These are phyloP conservation scores for Myioborus melanocephalus DNA, from an alignment of 2,797 vertebrate species.

Conservation along the genomic window DNA sequence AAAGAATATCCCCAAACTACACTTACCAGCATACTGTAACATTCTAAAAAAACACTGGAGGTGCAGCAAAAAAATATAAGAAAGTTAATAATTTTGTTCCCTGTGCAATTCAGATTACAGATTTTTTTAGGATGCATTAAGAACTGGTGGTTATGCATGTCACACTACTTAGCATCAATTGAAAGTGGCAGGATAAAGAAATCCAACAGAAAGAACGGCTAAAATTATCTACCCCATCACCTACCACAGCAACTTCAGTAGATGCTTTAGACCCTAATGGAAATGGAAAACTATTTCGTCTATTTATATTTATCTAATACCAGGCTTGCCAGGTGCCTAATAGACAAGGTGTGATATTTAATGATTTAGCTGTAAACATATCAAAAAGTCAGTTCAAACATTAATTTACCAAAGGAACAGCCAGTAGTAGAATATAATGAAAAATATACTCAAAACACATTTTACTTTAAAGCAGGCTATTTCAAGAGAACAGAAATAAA, in stretches of 20 bases:
- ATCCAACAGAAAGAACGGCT: background rate
- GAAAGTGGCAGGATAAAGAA: background rate
- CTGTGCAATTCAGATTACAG: background rate
- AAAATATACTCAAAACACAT: background rate
- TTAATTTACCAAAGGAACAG: background rate
- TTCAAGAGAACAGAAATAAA: background rate
- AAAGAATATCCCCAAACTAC: background rate
- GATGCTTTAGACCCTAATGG: background rate
- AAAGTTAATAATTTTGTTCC: background rate
- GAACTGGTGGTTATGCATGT: background rate
- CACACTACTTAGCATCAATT: background rate
- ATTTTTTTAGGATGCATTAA: background rate
- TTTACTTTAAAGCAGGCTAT: background rate
- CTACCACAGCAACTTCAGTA: background rate
- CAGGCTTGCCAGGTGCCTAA: background rate
- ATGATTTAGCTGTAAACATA: background rate
- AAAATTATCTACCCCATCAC: background rate
- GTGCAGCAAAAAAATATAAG: background rate
- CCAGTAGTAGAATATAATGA: background rate
- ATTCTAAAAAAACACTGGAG: background rate
- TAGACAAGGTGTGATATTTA: background rate
- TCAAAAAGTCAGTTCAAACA: background rate
- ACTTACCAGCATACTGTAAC: background rate
- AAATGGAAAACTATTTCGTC: background rate
- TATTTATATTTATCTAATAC: background rate